Evolutionary conservation across 2,113 vertebrate genomes (phyloP).

Genomic region (Ailurus styani): DNA sequence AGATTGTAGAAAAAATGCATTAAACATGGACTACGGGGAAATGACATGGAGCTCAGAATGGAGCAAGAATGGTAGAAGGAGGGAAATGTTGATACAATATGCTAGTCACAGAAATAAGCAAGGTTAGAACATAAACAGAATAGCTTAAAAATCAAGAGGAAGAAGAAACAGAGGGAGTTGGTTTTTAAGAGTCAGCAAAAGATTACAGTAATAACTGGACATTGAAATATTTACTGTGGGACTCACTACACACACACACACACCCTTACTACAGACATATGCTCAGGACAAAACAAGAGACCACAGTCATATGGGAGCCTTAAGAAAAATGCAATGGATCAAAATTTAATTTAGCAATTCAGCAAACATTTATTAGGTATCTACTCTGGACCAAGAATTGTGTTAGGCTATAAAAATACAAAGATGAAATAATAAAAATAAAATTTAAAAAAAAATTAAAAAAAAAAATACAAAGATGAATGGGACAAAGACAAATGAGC

Average conservation of each 20-base stretch:
- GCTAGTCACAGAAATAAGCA: background rate
- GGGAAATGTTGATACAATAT: background rate
- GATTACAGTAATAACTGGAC: background rate
- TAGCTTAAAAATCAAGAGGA: background rate
- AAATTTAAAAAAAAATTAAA: too few relatives aligned
- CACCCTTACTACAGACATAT: background rate
- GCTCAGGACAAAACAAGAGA: background rate
- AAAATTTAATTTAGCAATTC: slow-evolving; percentile 49
- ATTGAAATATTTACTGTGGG: background rate
- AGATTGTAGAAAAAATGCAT: background rate
- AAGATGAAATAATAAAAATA: too few relatives aligned
- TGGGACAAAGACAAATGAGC: slow-evolving; percentile 39
- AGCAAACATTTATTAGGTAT: slow-evolving; percentile 22
- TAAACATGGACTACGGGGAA: background rate
- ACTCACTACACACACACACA: background rate
- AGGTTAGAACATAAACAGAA: background rate
- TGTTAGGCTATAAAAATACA: slow-evolving; percentile 27
- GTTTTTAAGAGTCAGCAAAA: background rate
- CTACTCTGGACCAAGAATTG: background rate
- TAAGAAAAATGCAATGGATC: background rate
- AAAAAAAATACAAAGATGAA: slow-evolving; percentile 52
- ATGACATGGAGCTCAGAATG: background rate
- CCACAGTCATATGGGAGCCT: background rate
- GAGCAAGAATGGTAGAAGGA: background rate
- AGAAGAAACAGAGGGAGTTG: background rate